Evolutionary conservation across 2,797 vertebrate genomes (phyloP).

Genomic region (Sebastes vulpes): DNA sequence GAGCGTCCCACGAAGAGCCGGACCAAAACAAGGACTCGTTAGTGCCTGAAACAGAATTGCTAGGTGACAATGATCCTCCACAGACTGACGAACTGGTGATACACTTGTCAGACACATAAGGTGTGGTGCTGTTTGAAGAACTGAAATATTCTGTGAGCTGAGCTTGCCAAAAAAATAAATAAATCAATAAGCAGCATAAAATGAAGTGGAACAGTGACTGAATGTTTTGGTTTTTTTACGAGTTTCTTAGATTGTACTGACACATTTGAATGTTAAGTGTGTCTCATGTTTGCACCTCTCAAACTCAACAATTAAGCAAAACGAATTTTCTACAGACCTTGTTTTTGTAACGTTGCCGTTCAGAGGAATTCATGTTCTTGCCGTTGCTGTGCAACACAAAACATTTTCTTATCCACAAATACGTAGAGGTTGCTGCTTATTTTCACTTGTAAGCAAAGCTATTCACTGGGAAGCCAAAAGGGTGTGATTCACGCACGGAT

Average conservation of each 20-base stretch:
- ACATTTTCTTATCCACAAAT: constrained; percentile 43
- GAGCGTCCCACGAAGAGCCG: constrained; percentile 83
- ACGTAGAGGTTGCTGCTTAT: background rate
- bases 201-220: constrained; percentile 73
- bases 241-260: constrained; percentile 47
- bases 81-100: constrained; percentile 79
- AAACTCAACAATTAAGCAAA: constrained; percentile 28
- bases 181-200: constrained; percentile 42
- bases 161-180: constrained; percentile 35
- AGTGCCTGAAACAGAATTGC: constrained; percentile 93
- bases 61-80: constrained; percentile 90
- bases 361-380: constrained; percentile 71
- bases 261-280: constrained; percentile 31
- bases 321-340: constrained; percentile 20
- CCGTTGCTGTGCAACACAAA: constrained; percentile 83
- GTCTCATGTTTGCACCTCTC: constrained; percentile 41
- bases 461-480: background rate
- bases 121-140: constrained; percentile 2
- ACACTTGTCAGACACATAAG: constrained; percentile 65
- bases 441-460: background rate
- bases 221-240: constrained; percentile 67
- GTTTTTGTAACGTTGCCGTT: constrained; percentile 45
- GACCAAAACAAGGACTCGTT: constrained; percentile 86
- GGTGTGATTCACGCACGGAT: no score
- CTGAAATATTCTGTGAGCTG: constrained; percentile 49